A percentile compares a stretch with the other conserved stretches of the same genome.
Conservation (phyloP, 1,140 invertebrate species). For the Drosophila nebulosa region DNA sequence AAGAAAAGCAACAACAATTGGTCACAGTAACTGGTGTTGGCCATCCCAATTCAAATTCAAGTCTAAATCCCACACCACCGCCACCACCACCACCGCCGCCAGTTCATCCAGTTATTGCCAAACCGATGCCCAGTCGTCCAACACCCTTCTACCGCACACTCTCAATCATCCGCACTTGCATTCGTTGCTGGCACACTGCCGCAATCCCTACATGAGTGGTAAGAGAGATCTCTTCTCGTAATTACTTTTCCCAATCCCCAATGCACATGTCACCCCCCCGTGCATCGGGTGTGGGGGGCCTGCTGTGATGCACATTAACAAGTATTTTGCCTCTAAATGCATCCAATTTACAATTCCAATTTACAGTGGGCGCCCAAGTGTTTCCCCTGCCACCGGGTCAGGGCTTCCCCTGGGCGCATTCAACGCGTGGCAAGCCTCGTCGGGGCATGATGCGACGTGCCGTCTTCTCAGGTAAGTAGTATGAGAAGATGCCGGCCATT, state of each 20-base stretch:
- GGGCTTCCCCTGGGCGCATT: constrained; percentile 90
- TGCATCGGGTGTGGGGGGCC: too few relatives aligned
- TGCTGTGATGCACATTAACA: constrained; percentile 61
- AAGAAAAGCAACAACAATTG: constrained; percentile 60
- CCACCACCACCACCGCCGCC: constrained; percentile 48
- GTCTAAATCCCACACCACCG: constrained; percentile 33
- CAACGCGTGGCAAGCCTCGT: constrained; percentile 90
- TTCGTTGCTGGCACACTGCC: constrained; percentile 82
- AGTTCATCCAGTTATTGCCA: constrained; percentile 81
- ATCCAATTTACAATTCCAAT: constrained; percentile 38
- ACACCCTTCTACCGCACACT: constrained; percentile 82
- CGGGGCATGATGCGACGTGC: constrained; percentile 96
- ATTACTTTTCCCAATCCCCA: constrained; percentile 30
- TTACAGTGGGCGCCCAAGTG: constrained; percentile 82
- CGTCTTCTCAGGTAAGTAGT: constrained; percentile 85
- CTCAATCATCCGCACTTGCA: constrained; percentile 81
- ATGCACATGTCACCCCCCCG: constrained; percentile 17
- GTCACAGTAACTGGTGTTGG: constrained; percentile 26
- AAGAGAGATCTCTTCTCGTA: constrained; percentile 43
- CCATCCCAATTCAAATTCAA: background rate
- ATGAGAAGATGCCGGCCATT: background rate
- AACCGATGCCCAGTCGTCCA: constrained; percentile 83
- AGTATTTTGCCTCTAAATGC: constrained; percentile 55
- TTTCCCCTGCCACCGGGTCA: constrained; percentile 85
- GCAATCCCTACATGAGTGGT: constrained; percentile 83